These are phyloP conservation scores for Diogma glabrata DNA, from an alignment of 2,888 invertebrate genomes.

Conservation along the genomic window DNA sequence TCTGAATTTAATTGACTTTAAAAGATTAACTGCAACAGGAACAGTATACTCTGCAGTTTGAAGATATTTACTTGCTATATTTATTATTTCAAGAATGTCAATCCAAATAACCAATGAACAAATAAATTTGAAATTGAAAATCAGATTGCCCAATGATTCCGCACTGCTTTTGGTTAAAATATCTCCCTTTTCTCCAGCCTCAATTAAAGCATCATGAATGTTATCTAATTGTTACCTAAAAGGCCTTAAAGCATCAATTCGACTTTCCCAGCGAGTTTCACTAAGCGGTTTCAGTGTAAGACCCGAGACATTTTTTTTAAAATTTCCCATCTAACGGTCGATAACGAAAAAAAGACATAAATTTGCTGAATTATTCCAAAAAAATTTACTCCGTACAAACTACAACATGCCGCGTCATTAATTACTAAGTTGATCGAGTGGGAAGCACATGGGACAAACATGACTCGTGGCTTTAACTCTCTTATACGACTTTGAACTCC, in stretches of 20 bases:
- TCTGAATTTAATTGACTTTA: too few species aligned
- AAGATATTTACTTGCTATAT: neutral
- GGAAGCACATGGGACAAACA: neutral
- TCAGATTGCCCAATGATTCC: neutral
- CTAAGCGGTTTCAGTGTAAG: neutral
- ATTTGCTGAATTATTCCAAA: neutral
- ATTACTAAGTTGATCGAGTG: conserved; percentile 2
- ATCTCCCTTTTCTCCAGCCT: neutral
- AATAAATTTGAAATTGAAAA: neutral
- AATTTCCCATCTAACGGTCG: neutral
- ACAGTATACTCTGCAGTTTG: too few species aligned
- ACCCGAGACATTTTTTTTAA: neutral
- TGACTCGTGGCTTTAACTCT: neutral
- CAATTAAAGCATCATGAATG: neutral
- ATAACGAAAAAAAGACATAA: neutral
- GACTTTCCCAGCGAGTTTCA: neutral
- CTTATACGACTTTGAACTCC: neutral
- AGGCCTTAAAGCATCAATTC: neutral
- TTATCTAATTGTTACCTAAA: neutral
- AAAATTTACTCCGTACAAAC: conserved; percentile 12
- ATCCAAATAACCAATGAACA: neutral
- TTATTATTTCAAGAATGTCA: neutral
- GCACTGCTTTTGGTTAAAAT: neutral
- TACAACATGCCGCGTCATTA: conserved; percentile 9
- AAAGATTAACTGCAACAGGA: too few species aligned